Evolutionary conservation across 2,113 vertebrate genomes (phyloP).

Genomic region (Apus apus): DNA sequence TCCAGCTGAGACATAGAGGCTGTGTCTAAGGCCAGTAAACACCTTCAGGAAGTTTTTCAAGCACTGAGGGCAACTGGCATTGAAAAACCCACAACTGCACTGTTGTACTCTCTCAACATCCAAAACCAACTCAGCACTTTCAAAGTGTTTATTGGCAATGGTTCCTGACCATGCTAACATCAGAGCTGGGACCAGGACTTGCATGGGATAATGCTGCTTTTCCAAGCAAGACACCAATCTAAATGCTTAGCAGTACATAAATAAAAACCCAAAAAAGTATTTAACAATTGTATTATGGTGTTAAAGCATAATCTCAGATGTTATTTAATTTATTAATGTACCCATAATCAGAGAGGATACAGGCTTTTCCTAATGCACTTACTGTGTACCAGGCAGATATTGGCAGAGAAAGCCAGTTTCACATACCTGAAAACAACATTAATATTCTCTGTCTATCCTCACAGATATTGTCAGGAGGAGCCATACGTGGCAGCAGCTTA

Average conservation of each 20-base stretch:
- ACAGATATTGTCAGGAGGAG: constrained; percentile 3
- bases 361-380: background rate
- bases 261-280: too few relatives aligned
- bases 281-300: background rate
- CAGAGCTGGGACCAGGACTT: background rate
- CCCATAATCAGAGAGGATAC: background rate
- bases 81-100: background rate
- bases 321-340: background rate
- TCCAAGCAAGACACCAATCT: background rate
- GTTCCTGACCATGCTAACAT: background rate
- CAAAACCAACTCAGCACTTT: background rate
- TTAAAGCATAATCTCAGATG: background rate
- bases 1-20: background rate
- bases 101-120: background rate
- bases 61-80: background rate
- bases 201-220: background rate
- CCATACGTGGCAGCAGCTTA: background rate
- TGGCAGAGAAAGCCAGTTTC: background rate
- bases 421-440: background rate
- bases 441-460: background rate
- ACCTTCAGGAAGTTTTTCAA: background rate
- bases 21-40: background rate
- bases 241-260: background rate
- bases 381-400: background rate
- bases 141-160: background rate